These are phyloP conservation scores for Champsocephalus gunnari DNA, from an alignment of 2,797 vertebrate genomes.

Conservation along the genomic window DNA sequence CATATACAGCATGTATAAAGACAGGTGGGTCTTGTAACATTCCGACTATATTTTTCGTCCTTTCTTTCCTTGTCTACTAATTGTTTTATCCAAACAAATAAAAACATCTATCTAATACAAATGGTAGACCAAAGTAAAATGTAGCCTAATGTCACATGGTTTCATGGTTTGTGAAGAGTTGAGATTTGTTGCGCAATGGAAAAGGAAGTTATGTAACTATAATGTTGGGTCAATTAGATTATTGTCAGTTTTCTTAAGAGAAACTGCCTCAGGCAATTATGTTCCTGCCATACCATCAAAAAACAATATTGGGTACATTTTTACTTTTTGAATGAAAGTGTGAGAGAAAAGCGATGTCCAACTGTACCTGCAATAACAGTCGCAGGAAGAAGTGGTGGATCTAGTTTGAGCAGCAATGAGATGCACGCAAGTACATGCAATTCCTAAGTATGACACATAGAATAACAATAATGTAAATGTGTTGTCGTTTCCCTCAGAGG, in stretches of 20 bases:
- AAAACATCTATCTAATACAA: not conserved
- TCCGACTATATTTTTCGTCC: fast-evolving
- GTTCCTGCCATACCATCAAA: slow-evolving; percentile 6
- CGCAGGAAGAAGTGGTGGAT: not conserved
- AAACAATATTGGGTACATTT: not conserved
- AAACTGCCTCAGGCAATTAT: not conserved
- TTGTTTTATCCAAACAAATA: not conserved
- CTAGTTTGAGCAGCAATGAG: not conserved
- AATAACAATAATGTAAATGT: not conserved
- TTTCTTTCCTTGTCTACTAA: not conserved
- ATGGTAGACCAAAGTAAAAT: not conserved
- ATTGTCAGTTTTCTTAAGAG: slow-evolving; percentile 29
- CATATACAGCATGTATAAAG: not conserved
- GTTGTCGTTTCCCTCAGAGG: not conserved
- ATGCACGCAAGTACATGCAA: not conserved
- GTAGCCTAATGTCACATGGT: not conserved
- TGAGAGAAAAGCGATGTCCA: not conserved
- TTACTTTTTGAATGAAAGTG: not conserved
- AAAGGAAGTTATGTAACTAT: slow-evolving; percentile 44
- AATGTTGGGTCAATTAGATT: not conserved
- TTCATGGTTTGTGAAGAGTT: not conserved
- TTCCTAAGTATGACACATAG: not conserved
- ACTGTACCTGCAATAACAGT: not conserved
- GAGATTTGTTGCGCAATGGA: slow-evolving; percentile 28
- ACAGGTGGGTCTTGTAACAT: not conserved